Conservation (phyloP, 2,113 vertebrate species). For the Tenrec ecaudatus region DNA sequence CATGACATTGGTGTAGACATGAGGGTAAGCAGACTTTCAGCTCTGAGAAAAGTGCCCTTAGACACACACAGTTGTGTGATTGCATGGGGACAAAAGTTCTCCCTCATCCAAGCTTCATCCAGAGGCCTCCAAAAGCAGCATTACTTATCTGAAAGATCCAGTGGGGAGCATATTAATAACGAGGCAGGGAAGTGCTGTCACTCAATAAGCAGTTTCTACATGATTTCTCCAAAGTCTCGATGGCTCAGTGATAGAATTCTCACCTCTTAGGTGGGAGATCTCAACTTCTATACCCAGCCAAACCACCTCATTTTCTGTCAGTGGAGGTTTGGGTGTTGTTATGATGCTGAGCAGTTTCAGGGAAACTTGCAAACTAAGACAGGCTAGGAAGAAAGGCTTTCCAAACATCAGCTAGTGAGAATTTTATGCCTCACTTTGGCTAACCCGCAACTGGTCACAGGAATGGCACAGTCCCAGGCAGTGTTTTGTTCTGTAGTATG, state of each 20-base stretch:
- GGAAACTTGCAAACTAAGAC: background rate
- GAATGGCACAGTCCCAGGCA: background rate
- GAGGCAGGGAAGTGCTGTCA: fast-evolving
- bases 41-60: background rate
- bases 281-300: background rate
- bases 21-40: background rate
- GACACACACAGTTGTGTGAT: too few species aligned
- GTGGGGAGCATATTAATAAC: fast-evolving
- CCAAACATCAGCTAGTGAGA: background rate
- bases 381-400: background rate
- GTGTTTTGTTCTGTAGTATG: background rate
- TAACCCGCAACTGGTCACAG: background rate
- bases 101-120: background rate
- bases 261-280: background rate
- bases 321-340: background rate
- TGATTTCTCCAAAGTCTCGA: background rate
- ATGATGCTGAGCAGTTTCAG: background rate
- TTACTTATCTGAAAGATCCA: fast-evolving
- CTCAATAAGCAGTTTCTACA: background rate
- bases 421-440: background rate
- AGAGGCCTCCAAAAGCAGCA: fast-evolving
- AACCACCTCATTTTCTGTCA: background rate
- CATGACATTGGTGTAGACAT: background rate
- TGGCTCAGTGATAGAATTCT: background rate
- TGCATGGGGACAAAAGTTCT: background rate